Percentiles rank a stretch among this genome's conserved stretches.
These are phyloP conservation scores for Pachyseris speciosa DNA, from an alignment of 64 coral and sea anemone genomes.

Conservation along the genomic window DNA sequence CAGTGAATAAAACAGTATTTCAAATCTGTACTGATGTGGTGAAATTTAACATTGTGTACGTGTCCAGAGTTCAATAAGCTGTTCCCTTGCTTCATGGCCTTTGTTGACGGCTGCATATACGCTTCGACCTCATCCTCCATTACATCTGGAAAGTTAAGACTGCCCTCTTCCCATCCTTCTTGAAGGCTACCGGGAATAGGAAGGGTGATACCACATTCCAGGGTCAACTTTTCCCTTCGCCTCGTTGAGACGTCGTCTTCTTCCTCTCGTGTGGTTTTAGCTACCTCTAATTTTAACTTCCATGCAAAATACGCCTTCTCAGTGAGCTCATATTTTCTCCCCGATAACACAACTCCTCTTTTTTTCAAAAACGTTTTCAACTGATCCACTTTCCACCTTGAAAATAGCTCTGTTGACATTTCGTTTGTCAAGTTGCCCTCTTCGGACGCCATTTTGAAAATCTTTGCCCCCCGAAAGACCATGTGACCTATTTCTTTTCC, in stretches of 20 bases:
- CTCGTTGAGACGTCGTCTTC: conserved; percentile 27
- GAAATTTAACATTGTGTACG: background rate
- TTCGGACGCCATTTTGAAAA: conserved; percentile 3
- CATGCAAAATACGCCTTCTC: background rate
- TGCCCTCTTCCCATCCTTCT: conserved; percentile 15
- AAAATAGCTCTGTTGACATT: background rate
- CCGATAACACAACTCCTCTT: background rate
- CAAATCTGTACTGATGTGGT: conserved; percentile 35
- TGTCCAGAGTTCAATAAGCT: conserved; percentile 14
- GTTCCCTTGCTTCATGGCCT: conserved; percentile 40
- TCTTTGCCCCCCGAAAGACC: background rate
- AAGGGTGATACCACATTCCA: background rate
- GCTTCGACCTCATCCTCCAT: conserved; percentile 14
- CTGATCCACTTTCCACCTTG: background rate
- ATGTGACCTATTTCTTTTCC: background rate
- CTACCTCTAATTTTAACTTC: conserved; percentile 29
- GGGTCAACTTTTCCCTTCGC: conserved; percentile 19
- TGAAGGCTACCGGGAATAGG: background rate
- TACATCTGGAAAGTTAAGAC: conserved; percentile 17
- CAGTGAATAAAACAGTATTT: conserved; percentile 51
- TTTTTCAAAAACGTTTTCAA: background rate
- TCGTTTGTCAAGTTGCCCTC: background rate
- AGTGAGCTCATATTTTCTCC: background rate
- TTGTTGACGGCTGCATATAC: conserved; percentile 15
- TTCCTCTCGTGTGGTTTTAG: conserved; percentile 48